Evolutionary conservation across 2,113 vertebrate genomes (phyloP).

Genomic region (Gopherus evgoodei): DNA sequence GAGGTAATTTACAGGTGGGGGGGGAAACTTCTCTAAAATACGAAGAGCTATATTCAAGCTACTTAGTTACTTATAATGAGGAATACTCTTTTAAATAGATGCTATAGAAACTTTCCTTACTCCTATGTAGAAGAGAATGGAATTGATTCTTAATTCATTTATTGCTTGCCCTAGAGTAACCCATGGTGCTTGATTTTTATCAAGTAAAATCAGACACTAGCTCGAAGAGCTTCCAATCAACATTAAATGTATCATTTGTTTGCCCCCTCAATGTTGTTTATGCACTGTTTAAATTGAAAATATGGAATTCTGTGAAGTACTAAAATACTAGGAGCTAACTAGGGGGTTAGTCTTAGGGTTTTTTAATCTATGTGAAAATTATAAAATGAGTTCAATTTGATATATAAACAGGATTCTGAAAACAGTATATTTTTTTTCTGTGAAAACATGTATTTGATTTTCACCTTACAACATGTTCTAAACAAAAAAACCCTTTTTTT

Average conservation of each 20-base stretch:
- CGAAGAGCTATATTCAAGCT: not conserved
- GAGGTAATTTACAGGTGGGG: not conserved
- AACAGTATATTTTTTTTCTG: not conserved
- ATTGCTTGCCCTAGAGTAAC: not conserved
- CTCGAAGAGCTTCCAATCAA: not conserved
- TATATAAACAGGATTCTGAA: not conserved
- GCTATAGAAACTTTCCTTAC: not conserved
- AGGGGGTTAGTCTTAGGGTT: fast-evolving
- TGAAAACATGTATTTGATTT: not conserved
- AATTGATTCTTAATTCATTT: not conserved
- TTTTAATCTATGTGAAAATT: not conserved
- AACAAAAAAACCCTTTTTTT: not conserved
- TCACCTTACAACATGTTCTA: not conserved
- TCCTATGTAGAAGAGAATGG: not conserved
- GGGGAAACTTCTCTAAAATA: not conserved
- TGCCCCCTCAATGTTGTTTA: fast-evolving
- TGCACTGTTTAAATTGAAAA: not conserved
- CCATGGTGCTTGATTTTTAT: not conserved
- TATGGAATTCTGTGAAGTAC: not conserved
- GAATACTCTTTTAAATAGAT: not conserved
- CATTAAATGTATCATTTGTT: not conserved
- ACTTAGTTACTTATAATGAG: not conserved
- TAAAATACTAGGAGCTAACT: not conserved
- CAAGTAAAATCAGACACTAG: not conserved
- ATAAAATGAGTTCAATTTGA: not conserved